phyloP scores from a whole-genome alignment of 2,888 invertebrate genomes.

The Drosophila setosimentum region DNA sequence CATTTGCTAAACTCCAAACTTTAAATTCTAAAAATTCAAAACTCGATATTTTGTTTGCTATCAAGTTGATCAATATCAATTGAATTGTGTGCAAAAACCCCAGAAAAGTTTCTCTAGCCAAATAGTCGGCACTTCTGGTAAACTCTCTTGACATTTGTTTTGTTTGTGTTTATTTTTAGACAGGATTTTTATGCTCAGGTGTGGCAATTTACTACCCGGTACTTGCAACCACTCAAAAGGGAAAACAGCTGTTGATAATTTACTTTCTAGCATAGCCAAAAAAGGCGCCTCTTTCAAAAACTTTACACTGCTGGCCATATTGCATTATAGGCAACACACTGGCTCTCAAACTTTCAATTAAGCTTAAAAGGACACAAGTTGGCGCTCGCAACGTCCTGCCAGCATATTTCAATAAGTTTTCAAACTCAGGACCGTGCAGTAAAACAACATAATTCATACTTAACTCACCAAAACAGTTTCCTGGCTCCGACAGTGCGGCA shows the following conservation, averaged over 20 bases:
- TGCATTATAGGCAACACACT: constrained; percentile 54
- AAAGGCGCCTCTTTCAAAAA: constrained; percentile 46
- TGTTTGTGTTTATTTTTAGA: background rate
- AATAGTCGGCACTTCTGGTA: background rate
- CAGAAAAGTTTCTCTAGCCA: constrained; percentile 14
- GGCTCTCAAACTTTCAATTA: constrained; percentile 68
- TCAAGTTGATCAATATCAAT: constrained; percentile 40
- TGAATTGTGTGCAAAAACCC: constrained; percentile 16
- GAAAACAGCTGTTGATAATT: constrained; percentile 69
- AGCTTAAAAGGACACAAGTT: constrained; percentile 75
- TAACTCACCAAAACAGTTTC: constrained; percentile 79
- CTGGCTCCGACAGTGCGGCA: constrained; percentile 39
- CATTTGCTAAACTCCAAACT: constrained; percentile 11
- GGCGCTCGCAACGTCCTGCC: constrained; percentile 33
- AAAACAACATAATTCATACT: constrained; percentile 79
- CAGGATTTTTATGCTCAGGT: constrained; percentile 10
- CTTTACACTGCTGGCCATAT: constrained; percentile 53
- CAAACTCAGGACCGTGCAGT: constrained; percentile 62
- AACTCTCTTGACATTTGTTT: background rate
- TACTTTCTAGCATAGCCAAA: constrained; percentile 44
- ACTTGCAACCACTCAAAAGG: constrained; percentile 39
- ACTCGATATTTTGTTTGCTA: constrained; percentile 2
- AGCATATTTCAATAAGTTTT: constrained; percentile 79
- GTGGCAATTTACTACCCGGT: constrained; percentile 11
- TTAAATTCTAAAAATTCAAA: background rate